Evolutionary conservation across 2,888 invertebrate genomes (phyloP).

Genomic region (Cephus pulcher): DNA sequence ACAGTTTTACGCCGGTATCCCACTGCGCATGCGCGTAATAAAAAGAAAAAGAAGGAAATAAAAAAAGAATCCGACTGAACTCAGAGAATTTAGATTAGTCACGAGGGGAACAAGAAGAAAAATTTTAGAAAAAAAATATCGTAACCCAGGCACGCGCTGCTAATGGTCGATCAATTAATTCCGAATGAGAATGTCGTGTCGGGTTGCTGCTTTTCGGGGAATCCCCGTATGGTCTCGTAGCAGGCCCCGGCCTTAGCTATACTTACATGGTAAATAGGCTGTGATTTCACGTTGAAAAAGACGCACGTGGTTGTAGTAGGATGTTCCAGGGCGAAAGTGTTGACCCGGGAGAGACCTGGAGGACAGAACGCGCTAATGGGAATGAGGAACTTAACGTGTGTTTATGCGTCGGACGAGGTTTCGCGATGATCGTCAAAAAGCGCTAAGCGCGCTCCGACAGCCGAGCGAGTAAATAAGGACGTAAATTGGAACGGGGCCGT

Average conservation of each 20-base stretch:
- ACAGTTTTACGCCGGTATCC: no score
- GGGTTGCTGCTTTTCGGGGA: conserved; percentile 26
- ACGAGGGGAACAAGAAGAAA: no score
- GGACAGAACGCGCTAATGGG: neutral
- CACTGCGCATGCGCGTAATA: no score
- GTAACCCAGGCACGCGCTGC: conserved; percentile 9
- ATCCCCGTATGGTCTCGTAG: conserved; percentile 29
- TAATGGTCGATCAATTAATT: conserved; percentile 40
- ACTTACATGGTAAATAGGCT: no score
- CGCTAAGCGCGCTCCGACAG: conserved; percentile 4
- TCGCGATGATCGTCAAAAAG: conserved; percentile 28
- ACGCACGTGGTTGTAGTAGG: no score
- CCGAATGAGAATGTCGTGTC: conserved; percentile 25
- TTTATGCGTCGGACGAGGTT: conserved; percentile 27
- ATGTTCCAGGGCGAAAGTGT: no score
- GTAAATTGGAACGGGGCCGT: conserved; percentile 47
- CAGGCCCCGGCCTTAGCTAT: conserved; percentile 10
- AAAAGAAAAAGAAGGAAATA: no score
- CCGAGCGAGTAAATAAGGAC: conserved; percentile 28
- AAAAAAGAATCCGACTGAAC: no score
- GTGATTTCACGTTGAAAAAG: no score
- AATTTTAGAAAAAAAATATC: neutral
- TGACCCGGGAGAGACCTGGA: conserved; percentile 1
- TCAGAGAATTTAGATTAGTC: no score
- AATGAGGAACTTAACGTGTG: conserved; percentile 18